Conservation (phyloP, 2,113 vertebrate genomes). For the Rhadina sibilatrix region DNA sequence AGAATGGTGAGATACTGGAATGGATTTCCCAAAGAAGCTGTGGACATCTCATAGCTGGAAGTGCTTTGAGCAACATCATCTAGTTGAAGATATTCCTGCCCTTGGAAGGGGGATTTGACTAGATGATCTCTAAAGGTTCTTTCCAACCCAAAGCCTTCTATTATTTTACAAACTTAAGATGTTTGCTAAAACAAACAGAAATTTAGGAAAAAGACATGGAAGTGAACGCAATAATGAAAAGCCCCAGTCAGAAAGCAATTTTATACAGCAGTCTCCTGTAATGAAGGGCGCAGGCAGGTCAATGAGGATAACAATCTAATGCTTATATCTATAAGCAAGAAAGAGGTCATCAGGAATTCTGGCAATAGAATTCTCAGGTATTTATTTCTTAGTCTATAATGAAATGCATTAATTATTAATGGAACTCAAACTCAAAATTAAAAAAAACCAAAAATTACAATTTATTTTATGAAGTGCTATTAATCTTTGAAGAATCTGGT, state of each 20-base stretch:
- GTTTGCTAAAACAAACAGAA: background rate
- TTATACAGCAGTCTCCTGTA: background rate
- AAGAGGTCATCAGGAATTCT: background rate
- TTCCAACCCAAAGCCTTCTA: background rate
- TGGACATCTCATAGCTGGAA: background rate
- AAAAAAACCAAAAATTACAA: background rate
- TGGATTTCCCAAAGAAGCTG: background rate
- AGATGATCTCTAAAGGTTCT: background rate
- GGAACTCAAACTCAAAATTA: background rate
- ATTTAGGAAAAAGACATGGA: background rate
- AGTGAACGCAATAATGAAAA: background rate
- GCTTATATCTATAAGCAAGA: background rate
- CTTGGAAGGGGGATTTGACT: fast-evolving
- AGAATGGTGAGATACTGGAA: background rate
- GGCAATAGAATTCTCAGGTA: background rate
- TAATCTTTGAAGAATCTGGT: background rate
- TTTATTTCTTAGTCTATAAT: background rate
- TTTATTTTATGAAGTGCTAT: background rate
- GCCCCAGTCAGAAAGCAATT: background rate
- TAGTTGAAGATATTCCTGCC: background rate
- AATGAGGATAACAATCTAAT: background rate
- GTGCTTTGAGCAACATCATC: background rate
- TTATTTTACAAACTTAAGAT: background rate
- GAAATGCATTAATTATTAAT: background rate
- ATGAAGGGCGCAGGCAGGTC: background rate